Conservation (phyloP, 1,140 invertebrate species). For the Phocides pigmalion region DNA sequence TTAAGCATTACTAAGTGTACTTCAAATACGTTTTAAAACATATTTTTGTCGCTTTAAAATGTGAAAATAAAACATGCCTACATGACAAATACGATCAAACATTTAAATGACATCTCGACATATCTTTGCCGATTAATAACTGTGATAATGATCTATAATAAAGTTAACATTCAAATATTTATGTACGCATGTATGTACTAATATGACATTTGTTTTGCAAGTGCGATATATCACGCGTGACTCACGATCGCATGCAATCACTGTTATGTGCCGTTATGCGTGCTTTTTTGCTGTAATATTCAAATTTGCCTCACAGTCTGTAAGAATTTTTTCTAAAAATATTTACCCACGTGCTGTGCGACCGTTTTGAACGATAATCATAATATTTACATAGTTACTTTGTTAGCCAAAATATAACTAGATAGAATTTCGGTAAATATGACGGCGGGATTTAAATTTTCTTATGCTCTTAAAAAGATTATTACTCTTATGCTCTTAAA, state of each 20-base stretch:
- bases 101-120: too few species aligned
- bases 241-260: conserved; percentile 1
- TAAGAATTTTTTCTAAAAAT: conserved; percentile 3
- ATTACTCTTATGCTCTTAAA: too few species aligned
- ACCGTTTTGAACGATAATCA: conserved; percentile 10
- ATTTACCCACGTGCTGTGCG: conserved; percentile 5
- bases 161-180: neutral
- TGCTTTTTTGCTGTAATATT: conserved; percentile 4
- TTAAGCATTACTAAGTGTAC: too few species aligned
- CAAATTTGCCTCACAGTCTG: conserved; percentile 5
- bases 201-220: neutral
- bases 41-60: too few species aligned
- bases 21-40: too few species aligned
- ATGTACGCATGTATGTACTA: neutral
- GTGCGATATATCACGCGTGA: neutral
- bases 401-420: conserved; percentile 5
- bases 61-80: too few species aligned
- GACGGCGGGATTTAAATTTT: too few species aligned
- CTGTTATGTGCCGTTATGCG: conserved; percentile 12
- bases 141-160: too few species aligned
- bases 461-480: too few species aligned
- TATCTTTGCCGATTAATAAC: too few species aligned
- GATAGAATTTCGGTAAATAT: conserved; percentile 1
- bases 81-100: too few species aligned
- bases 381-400: conserved; percentile 15